Conservation (phyloP, 2,113 vertebrate genomes). For the Mustela lutreola region DNA sequence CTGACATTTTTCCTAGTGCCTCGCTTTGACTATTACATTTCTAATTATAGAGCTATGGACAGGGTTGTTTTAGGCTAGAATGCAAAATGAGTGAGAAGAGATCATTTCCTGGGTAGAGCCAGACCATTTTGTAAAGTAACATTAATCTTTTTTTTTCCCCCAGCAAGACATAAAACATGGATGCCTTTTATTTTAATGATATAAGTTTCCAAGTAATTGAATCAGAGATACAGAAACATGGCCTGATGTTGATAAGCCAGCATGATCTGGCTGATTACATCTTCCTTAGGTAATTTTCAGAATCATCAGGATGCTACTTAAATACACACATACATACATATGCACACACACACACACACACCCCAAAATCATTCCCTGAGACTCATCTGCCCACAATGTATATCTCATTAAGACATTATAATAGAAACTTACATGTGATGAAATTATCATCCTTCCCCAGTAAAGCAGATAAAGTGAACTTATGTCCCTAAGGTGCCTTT, state of each 20-base stretch:
- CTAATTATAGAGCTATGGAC: slow-evolving; percentile 57
- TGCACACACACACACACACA: not conserved
- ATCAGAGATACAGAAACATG: slow-evolving; percentile 57
- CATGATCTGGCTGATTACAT: not conserved
- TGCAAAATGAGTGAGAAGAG: slow-evolving; percentile 58
- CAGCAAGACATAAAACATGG: slow-evolving; percentile 24
- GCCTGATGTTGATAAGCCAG: not conserved
- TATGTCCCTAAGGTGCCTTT: not conserved
- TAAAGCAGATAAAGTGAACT: not conserved
- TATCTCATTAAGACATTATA: not conserved
- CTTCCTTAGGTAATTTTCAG: slow-evolving; percentile 11
- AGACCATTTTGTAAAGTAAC: slow-evolving; percentile 47
- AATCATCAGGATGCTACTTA: slow-evolving; percentile 1
- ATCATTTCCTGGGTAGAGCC: slow-evolving; percentile 39
- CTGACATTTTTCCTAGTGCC: slow-evolving; percentile 30
- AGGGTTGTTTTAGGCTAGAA: slow-evolving; percentile 45
- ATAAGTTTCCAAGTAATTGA: slow-evolving; percentile 61
- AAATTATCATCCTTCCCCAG: not conserved
- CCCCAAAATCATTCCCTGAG: not conserved
- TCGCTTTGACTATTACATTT: slow-evolving; percentile 65
- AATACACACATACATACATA: not conserved
- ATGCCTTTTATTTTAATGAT: slow-evolving; percentile 60
- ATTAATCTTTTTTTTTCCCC: not conserved
- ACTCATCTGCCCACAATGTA: not conserved
- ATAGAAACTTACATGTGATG: not conserved